Evolutionary conservation across 2,888 invertebrate species (phyloP).

Genomic region (Augochlorella aurata): DNA sequence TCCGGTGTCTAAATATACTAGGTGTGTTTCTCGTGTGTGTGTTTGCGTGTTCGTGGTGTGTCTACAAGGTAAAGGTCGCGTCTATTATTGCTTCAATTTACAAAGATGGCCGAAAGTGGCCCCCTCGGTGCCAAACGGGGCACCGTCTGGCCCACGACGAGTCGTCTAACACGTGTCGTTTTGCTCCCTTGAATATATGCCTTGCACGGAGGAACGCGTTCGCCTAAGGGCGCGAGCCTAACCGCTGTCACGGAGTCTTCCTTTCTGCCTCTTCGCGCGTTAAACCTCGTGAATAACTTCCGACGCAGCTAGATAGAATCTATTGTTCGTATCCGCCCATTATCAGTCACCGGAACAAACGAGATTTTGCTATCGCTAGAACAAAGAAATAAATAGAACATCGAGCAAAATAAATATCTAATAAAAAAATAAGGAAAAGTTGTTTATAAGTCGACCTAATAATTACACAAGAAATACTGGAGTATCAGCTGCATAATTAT

Average conservation of each 20-base stretch:
- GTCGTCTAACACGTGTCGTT: slow-evolving; percentile 39
- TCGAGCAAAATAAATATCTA: too few relatives aligned
- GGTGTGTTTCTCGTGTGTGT: slow-evolving; percentile 31
- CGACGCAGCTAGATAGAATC: too few relatives aligned
- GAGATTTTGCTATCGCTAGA: too few relatives aligned
- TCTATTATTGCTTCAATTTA: slow-evolving; percentile 69
- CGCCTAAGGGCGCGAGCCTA: not conserved
- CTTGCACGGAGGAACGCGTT: slow-evolving; percentile 25
- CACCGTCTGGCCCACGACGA: slow-evolving; percentile 28
- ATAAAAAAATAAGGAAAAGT: too few relatives aligned
- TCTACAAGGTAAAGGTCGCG: slow-evolving; percentile 58
- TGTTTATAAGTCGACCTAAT: too few relatives aligned
- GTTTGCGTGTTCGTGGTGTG: slow-evolving; percentile 27
- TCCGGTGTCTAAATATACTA: slow-evolving; percentile 53
- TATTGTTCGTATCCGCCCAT: too few relatives aligned
- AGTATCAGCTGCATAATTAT: too few relatives aligned
- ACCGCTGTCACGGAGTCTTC: slow-evolving; percentile 18
- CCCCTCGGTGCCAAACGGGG: slow-evolving; percentile 21
- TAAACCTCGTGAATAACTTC: not conserved
- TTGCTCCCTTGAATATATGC: slow-evolving; percentile 61
- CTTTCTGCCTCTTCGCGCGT: not conserved
- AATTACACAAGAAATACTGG: too few relatives aligned
- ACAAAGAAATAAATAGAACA: too few relatives aligned
- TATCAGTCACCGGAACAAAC: too few relatives aligned
- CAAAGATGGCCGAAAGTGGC: slow-evolving; percentile 53